phyloP scores from a whole-genome alignment of 1,140 invertebrate species.

The Trinorchestia longiramus region DNA sequence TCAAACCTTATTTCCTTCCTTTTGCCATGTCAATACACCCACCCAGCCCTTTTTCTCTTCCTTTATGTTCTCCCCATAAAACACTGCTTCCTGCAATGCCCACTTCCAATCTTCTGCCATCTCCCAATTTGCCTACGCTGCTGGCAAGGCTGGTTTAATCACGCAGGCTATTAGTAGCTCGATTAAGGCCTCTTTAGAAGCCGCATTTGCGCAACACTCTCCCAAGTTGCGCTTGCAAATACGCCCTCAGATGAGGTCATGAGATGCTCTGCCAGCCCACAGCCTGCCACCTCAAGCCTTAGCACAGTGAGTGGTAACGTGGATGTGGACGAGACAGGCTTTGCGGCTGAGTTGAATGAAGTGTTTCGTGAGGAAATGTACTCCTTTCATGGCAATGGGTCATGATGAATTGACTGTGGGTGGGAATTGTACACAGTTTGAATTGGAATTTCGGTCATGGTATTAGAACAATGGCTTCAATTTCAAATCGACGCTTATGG shows the following conservation, averaged over 20 bases:
- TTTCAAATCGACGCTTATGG: no score
- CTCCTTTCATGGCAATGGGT: no score
- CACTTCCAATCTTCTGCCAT: not conserved
- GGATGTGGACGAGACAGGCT: not conserved
- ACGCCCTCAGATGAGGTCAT: not conserved
- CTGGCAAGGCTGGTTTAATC: constrained; percentile 21
- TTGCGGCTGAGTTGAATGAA: not conserved
- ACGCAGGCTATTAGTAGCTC: constrained; percentile 41
- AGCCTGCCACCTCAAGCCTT: no score
- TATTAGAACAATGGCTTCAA: no score
- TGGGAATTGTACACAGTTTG: no score
- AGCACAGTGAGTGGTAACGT: not conserved
- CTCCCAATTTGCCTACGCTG: not conserved
- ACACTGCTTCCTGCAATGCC: not conserved
- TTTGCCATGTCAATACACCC: not conserved
- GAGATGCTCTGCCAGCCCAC: not conserved
- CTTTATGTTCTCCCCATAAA: not conserved
- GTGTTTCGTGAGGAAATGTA: not conserved
- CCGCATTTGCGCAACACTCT: constrained; percentile 13
- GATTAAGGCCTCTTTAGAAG: constrained; percentile 45
- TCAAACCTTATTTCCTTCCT: not conserved
- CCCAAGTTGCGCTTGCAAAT: constrained; percentile 15
- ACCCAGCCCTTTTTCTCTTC: constrained; percentile 18
- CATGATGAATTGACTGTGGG: no score
- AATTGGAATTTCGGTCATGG: no score